Base-by-base conservation (phyloP, 2,888 invertebrate genomes). In the Eristalis intricaria region DNA sequence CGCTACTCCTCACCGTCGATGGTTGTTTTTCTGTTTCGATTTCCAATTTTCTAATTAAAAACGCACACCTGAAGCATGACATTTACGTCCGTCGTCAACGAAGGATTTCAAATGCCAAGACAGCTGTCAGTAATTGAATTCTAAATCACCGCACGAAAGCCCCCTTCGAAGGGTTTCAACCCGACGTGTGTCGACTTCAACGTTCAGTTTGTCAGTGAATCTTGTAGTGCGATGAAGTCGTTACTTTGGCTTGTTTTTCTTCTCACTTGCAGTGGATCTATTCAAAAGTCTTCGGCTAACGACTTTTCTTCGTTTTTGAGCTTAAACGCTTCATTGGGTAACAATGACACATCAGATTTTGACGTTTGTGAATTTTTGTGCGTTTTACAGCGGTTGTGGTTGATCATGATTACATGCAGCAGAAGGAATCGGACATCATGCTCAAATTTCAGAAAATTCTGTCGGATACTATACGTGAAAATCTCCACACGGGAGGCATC, bases 291-390 rank as follows among this genome's bases (percentile, higher is more conserved):
- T 4, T 38, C 77, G 4, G 19, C 82, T 8, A 93, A 96, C 91
- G 96, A 95, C 89, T 96, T 96, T 92, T 96, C 96, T 2, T 96
- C 96, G 0, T 93, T 96, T 88, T 94, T 96, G 1, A 95, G 95
- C 11, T 94, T 96, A 15, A 97, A 97, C 92, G 96, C 96, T 7
- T 95, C 96, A 0, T 94, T 97, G 91, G 96, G 96, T 96, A 93
- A 93, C 8, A 8, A 32, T 8, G 29, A 3, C 0, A 38, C 1
- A 8, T 26, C 0, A 26, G 4, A 26, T 60, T 13, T 0, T 32
- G 32, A 10, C 8, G 10, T 1, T 8, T 32, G 32, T 38, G 38
- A 43, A n/a, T 5, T 29, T n/a, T 3, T 15, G 23, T 15, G 1
- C 7, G 29, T 29, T 4, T 26, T 91, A 5, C 89, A 96, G 97